Base-by-base conservation (phyloP, 2,888 invertebrate species). In the Zygothrica quintamaculata region DNA sequence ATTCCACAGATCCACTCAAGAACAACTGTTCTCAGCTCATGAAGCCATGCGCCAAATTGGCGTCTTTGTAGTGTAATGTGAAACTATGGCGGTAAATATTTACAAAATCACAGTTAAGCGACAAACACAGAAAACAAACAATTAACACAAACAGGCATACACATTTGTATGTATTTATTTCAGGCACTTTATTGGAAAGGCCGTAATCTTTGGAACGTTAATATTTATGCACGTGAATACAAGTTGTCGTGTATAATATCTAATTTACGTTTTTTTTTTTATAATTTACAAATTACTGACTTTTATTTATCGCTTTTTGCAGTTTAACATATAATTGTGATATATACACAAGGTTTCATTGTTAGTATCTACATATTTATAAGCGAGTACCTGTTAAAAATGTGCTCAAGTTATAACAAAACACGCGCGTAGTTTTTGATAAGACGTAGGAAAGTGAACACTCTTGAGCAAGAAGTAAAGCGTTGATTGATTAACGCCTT, bases 401-500 rank as follows among this genome's bases (percentile, higher is more conserved):
- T 37, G 47, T 40, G 36, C 51, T 65, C 55, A 50, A 55, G 33
- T 31, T 40, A 40, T 40, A 25, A 44, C 37, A 39, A 59, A 79
- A 74, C 73, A 80, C 76, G 71, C 67, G 71, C 64, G 59, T 53
- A 58, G 52, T 57, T 46, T 62, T 47, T 81, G 84, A 78, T 84
- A 81, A 81, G 60, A 66, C 61, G 22, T 43, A 48, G 48, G 57
- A 64, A 46, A 16, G 60, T 25, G 42, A 39, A 50, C 61, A 61
- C 5, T 40, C n/a, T n/a, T 29, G 48, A 55, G 34, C 44, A 47
- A 39, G 34, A 57, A 34, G 51, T 26, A 15, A 46, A 25, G 51
- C 52, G 52, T 58, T 57, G 62, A 67, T 74, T 78, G 81, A 84
- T 81, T 81, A 82, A 66, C 79, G 73, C 72, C 50, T 68, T 68